These are phyloP conservation scores for Thymelicus acteon DNA, from an alignment of 2,888 invertebrate genomes.

Conservation along the genomic window DNA sequence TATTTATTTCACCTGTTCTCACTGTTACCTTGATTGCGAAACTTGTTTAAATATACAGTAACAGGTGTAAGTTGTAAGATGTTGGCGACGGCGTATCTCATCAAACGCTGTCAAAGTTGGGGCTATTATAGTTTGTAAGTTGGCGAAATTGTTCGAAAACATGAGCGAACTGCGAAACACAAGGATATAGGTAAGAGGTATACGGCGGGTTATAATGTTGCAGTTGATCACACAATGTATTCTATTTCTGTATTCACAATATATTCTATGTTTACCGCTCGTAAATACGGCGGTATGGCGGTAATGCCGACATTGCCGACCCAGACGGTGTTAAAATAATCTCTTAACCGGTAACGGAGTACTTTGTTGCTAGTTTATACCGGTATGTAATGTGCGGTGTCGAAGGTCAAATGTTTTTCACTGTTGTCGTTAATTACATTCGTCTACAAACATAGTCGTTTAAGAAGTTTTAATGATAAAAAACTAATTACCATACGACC, in stretches of 20 bases:
- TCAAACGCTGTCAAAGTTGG: neutral
- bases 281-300: slow-evolving; percentile 19
- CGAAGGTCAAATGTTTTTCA: too few relatives aligned
- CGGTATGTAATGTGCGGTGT: too few relatives aligned
- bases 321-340: neutral
- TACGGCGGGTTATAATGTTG: slow-evolving; percentile 21
- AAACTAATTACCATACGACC: too few relatives aligned
- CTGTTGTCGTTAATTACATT: too few relatives aligned
- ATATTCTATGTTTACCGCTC: slow-evolving; percentile 24
- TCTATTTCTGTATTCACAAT: slow-evolving; percentile 10
- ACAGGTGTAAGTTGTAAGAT: neutral
- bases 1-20: too few relatives aligned
- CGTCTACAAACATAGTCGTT: too few relatives aligned
- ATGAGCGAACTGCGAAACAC: slow-evolving; percentile 17
- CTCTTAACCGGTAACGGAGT: too few relatives aligned
- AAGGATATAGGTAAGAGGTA: neutral
- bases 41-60: too few relatives aligned
- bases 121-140: slow-evolving; percentile 3
- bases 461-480: too few relatives aligned
- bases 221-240: slow-evolving; percentile 22
- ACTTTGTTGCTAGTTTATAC: too few relatives aligned
- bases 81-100: neutral
- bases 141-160: neutral
- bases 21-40: too few relatives aligned
- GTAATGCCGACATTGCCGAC: too few relatives aligned